Base-by-base conservation (phyloP, 1,140 invertebrate species). In the Drosophila aff. region DNA sequence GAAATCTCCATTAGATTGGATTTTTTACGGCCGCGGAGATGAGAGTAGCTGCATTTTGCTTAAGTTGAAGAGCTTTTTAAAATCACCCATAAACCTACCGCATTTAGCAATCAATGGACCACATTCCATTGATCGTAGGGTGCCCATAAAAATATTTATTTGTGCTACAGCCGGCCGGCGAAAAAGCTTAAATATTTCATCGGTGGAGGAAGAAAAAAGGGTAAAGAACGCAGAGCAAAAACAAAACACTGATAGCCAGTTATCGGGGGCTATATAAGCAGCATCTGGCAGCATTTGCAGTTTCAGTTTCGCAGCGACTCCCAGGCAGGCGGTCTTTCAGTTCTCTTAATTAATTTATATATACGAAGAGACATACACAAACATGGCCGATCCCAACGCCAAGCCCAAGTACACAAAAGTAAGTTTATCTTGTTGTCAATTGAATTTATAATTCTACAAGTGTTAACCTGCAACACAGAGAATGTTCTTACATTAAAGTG, bases 371-470 rank as follows among this genome's bases (percentile, higher is more conserved):
- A 52, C 5, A 69, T 52, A 50, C 23, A 67, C 46, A 68, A 68
- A 52, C n/a, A 93, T 93, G 92, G 89, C 92, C 55, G 81, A 92
- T 80, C 81, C 92, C 57, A 91, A 83, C 49, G 76, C 78, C 52
- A 63, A 81, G 71, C 86, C 92, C 46, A 84, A 92, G 61, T 92
- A 92, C 41, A 93, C 92, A 44, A 87, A 92, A 76, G 92, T 92
- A 64, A 82, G 81, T 89, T 43, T 36, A 68, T 50, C 49, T 38
- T 50, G 66, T 73, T 49, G 67, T 38, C 67, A 72, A 33, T 44
- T 73, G 67, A 53, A 38, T 23, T 44, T 31, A 3, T 2, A 28
- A 57, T 50, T 23, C 10, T 40, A 38, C 28, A 55, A 55, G 52
- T 55, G 52, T 23, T 38, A 21, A 3, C 3, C 18, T 21, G 33